Percentiles rank a stretch among this genome's conserved stretches.
Conservation (phyloP, 30 jellyfish, hydroid and myxozoan species). For the Chrysaora quinquecirrha region DNA sequence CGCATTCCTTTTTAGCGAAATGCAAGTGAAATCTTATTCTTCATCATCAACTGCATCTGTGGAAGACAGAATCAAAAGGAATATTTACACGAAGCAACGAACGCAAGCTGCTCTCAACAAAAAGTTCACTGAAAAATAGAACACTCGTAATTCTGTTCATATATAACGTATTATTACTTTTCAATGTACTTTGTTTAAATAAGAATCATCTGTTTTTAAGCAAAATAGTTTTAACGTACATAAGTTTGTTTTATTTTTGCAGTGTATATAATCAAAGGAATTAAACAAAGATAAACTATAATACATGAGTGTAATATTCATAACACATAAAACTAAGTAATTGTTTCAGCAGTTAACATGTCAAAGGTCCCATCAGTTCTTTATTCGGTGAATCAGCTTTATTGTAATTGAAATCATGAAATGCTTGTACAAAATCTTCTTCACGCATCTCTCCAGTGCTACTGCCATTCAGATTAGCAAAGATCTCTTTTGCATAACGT, state of each 20-base stretch:
- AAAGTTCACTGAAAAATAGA: constrained; percentile 77
- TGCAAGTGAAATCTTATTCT: constrained; percentile 78
- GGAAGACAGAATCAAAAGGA: constrained; percentile 90
- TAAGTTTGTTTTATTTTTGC: no score
- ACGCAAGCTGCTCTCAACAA: constrained; percentile 86
- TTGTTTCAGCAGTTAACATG: constrained; percentile 1
- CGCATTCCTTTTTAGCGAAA: constrained; percentile 50
- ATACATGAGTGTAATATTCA: no score
- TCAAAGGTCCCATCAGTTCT: constrained; percentile 54
- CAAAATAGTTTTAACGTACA: no score
- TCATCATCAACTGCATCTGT: constrained; percentile 74
- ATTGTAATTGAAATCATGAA: constrained; percentile 35
- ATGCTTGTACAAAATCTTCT: constrained; percentile 31
- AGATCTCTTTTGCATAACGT: constrained; percentile 14
- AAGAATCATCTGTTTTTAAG: no score
- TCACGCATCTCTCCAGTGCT: constrained; percentile 16
- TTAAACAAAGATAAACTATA: no score
- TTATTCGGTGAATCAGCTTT: constrained; percentile 27
- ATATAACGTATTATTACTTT: no score
- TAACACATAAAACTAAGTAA: no score
- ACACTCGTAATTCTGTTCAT: no score
- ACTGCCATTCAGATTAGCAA: constrained; percentile 16
- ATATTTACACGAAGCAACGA: constrained; percentile 88
- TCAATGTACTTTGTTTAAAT: no score
- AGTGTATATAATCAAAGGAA: no score